Evolutionary conservation across 2,113 vertebrate genomes (phyloP).

Genomic region (Leptocoma aspasia): DNA sequence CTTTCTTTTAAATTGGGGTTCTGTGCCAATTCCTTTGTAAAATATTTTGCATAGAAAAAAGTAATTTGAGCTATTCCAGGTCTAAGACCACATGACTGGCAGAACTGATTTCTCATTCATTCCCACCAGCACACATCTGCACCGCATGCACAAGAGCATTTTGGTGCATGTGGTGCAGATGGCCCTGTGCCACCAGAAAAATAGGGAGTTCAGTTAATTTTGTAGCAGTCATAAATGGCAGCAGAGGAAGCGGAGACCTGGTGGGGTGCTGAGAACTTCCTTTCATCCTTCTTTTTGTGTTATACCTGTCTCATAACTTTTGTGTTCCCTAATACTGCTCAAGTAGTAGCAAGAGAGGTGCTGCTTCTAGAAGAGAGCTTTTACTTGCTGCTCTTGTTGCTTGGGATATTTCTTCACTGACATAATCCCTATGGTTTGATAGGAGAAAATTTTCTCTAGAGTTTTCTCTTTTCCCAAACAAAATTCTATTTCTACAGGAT

Average conservation of each 20-base stretch:
- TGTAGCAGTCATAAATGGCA: background rate
- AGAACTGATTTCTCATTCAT: background rate
- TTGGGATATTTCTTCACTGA: background rate
- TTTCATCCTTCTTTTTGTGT: background rate
- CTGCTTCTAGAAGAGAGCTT: background rate
- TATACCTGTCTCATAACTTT: background rate
- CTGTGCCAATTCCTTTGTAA: constrained; percentile 9
- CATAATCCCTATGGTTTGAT: background rate
- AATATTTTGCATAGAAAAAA: constrained; percentile 40
- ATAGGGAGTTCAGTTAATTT: background rate
- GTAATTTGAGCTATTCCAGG: constrained; percentile 38
- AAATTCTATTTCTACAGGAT: background rate
- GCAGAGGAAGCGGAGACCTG: background rate
- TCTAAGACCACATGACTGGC: background rate
- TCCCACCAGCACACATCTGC: background rate
- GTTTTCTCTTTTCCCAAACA: background rate
- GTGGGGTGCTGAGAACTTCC: background rate
- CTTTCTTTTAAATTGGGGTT: constrained; percentile 24
- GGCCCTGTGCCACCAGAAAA: background rate
- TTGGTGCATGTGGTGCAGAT: background rate
- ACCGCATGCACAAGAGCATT: background rate
- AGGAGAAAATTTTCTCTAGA: background rate
- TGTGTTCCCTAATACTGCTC: background rate
- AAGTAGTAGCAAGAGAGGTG: background rate
- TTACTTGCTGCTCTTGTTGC: background rate